These are phyloP conservation scores for Sylvietta virens DNA, from an alignment of 2,113 vertebrate species.

Conservation along the genomic window DNA sequence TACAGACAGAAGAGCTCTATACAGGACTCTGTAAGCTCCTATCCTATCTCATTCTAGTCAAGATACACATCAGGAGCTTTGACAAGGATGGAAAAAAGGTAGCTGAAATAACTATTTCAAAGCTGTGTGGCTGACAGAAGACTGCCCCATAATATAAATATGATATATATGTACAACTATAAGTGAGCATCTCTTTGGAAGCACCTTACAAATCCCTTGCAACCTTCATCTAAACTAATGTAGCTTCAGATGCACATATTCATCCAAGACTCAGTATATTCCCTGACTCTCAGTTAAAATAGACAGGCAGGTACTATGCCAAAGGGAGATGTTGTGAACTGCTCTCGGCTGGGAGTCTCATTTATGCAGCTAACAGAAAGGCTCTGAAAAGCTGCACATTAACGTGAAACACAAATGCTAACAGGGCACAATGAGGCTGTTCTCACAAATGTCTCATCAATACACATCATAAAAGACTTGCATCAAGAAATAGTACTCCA, in stretches of 20 bases:
- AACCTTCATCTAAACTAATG: neutral
- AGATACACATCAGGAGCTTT: neutral
- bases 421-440: neutral
- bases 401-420: neutral
- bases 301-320: neutral
- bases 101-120: neutral
- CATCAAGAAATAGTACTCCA: neutral
- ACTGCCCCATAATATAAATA: neutral
- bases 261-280: neutral
- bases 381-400: neutral
- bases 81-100: neutral
- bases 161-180: neutral
- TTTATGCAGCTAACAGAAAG: neutral
- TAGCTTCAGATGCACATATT: neutral
- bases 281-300: neutral
- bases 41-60: neutral
- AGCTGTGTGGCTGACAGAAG: neutral
- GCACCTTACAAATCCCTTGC: neutral
- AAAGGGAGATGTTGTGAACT: neutral
- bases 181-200: neutral
- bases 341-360: neutral
- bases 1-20: neutral
- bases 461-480: slow-evolving; percentile 31
- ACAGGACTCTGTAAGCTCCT: neutral
- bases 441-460: slow-evolving; percentile 25